A percentile compares a stretch with the other conserved stretches of the same genome.
Evolutionary conservation across 2,113 vertebrate genomes (phyloP).

Genomic region (Oreochromis spilurus): DNA sequence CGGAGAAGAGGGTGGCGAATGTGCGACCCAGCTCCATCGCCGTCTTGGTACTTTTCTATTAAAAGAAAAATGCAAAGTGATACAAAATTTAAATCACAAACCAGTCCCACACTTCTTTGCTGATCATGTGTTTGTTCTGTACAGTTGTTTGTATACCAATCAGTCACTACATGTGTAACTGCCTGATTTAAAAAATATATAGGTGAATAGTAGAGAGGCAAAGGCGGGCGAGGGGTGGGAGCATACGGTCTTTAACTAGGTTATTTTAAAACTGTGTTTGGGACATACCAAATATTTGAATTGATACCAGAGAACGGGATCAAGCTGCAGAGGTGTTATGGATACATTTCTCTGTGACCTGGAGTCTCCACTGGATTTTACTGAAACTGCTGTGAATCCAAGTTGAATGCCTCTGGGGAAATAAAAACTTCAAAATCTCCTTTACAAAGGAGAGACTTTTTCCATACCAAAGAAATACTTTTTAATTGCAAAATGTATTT

Average conservation of each 20-base stretch:
- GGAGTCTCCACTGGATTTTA: background rate
- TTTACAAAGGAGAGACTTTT: background rate
- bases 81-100: background rate
- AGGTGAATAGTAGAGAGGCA: background rate
- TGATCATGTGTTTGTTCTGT: background rate
- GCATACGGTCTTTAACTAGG: background rate
- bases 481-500: background rate
- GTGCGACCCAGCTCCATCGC: conserved; percentile 91
- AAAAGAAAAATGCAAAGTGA: background rate
- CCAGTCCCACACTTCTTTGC: background rate
- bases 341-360: background rate
- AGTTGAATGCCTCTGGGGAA: background rate
- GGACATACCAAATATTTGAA: background rate
- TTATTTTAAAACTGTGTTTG: background rate
- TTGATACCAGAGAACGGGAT: background rate
- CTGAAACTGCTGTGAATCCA: background rate
- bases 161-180: background rate
- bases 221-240: background rate
- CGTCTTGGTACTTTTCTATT: conserved; percentile 96
- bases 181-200: background rate
- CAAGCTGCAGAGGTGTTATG: background rate
- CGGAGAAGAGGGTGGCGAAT: conserved; percentile 95
- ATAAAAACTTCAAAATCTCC: background rate
- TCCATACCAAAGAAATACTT: background rate
- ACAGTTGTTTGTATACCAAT: background rate